Evolutionary conservation across 2,113 vertebrate genomes (phyloP).

Genomic region (Dinomys branickii): DNA sequence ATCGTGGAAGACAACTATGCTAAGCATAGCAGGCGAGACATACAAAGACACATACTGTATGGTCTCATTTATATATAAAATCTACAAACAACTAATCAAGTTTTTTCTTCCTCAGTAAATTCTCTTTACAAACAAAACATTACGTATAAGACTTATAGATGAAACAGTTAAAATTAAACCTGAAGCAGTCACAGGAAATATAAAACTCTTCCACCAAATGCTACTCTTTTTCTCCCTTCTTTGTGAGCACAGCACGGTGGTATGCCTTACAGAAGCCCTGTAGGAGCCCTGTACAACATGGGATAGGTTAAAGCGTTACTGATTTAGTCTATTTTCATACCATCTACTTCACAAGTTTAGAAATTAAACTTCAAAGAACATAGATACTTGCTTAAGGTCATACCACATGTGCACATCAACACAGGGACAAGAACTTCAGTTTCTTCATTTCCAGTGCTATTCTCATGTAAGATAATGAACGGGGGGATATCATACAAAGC

Average conservation of each 20-base stretch:
- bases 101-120: background rate
- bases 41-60: background rate
- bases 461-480: background rate
- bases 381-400: slow-evolving; percentile 3
- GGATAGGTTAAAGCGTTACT: background rate
- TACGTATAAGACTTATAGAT: background rate
- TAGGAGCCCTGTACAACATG: background rate
- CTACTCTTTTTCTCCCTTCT: background rate
- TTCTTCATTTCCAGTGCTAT: background rate
- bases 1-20: background rate
- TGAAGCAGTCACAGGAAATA: background rate
- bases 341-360: background rate
- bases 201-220: background rate
- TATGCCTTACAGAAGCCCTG: background rate
- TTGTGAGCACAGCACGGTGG: background rate
- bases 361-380: background rate
- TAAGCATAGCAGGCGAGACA: background rate
- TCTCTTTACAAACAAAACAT: background rate
- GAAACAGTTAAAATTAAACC: slow-evolving; percentile 22
- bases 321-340: background rate
- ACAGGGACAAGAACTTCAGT: background rate
- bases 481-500: background rate
- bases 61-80: background rate
- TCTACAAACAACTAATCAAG: background rate
- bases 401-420: background rate